A percentile compares a stretch with the other conserved stretches of the same genome.
These are phyloP conservation scores for Limulus polyphemus DNA, from an alignment of 2,888 invertebrate species.

Conservation along the genomic window DNA sequence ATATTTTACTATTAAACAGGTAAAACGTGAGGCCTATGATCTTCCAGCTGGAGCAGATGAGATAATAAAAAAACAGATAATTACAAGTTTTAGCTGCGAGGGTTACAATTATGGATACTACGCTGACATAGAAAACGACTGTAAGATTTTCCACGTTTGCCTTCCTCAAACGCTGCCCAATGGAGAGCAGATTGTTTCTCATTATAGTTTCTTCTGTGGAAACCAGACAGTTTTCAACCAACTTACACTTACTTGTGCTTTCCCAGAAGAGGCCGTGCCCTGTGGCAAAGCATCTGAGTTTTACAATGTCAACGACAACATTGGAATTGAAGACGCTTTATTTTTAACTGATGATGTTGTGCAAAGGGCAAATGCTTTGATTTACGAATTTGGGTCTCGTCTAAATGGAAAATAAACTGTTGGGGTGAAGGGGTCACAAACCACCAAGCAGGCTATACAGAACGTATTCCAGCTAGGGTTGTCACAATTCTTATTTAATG, in stretches of 20 bases:
- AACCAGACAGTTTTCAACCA: slow-evolving; percentile 19
- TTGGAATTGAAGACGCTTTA: background rate
- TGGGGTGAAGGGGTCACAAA: too few species aligned
- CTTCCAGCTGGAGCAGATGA: slow-evolving; percentile 21
- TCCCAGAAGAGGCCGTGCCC: background rate
- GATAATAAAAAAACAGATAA: slow-evolving; percentile 18
- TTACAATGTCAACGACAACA: background rate
- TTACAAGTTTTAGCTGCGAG: slow-evolving; percentile 21
- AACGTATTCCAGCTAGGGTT: too few species aligned
- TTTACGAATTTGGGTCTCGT: too few species aligned
- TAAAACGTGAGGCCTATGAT: slow-evolving; percentile 21
- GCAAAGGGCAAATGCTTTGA: too few species aligned
- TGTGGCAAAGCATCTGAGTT: background rate
- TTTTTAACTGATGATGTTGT: background rate
- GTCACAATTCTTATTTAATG: too few species aligned
- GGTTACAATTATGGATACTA: slow-evolving; percentile 22
- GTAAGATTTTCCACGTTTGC: slow-evolving; percentile 21
- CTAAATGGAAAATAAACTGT: too few species aligned
- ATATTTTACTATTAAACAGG: slow-evolving; percentile 5
- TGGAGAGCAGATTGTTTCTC: slow-evolving; percentile 3
- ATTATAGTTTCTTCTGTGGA: slow-evolving; percentile 16
- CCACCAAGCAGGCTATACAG: too few species aligned
- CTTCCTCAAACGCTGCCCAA: slow-evolving; percentile 6
- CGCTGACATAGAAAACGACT: slow-evolving; percentile 24
- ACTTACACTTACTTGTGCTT: background rate